Percentiles rank a stretch among this genome's conserved stretches.
Conservation (phyloP, 2,888 invertebrate genomes). For the Apocheima hispidaria region DNA sequence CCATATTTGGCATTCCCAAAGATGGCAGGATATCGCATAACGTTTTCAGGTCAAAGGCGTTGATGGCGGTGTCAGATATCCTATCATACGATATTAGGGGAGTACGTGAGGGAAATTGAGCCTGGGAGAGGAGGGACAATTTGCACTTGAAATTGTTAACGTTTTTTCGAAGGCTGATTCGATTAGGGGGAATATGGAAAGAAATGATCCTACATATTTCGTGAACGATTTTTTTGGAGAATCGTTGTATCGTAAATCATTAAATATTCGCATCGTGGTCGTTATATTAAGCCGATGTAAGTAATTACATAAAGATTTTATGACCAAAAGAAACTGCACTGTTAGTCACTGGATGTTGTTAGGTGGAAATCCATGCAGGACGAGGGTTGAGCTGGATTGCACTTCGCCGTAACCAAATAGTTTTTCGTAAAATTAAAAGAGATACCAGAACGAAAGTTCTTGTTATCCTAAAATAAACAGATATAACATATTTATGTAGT, state of each 20-base stretch:
- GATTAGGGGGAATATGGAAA: slow-evolving; percentile 11
- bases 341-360: too few species aligned
- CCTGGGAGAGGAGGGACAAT: slow-evolving; percentile 31
- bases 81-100: slow-evolving; percentile 34
- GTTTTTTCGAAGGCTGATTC: slow-evolving; percentile 20
- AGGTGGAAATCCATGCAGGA: too few species aligned
- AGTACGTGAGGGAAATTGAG: slow-evolving; percentile 38
- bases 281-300: too few species aligned
- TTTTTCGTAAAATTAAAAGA: too few species aligned
- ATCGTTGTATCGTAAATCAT: background rate
- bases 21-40: slow-evolving; percentile 30
- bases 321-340: too few species aligned
- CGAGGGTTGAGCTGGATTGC: too few species aligned
- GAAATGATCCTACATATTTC: slow-evolving; percentile 7
- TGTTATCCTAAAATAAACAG: too few species aligned
- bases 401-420: too few species aligned
- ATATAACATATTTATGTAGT: too few species aligned
- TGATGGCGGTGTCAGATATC: slow-evolving; percentile 32
- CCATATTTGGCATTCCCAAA: slow-evolving; percentile 28
- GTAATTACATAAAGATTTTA: too few species aligned
- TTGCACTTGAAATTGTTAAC: slow-evolving; percentile 40
- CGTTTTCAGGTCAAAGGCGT: slow-evolving; percentile 38
- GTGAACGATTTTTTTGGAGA: background rate
- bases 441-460: too few species aligned
- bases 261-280: background rate